Evolutionary conservation across 2,797 vertebrate genomes (phyloP), one percentile per base, ranked within the genome.

Genomic region (Acipenser ruthenus): DNA sequence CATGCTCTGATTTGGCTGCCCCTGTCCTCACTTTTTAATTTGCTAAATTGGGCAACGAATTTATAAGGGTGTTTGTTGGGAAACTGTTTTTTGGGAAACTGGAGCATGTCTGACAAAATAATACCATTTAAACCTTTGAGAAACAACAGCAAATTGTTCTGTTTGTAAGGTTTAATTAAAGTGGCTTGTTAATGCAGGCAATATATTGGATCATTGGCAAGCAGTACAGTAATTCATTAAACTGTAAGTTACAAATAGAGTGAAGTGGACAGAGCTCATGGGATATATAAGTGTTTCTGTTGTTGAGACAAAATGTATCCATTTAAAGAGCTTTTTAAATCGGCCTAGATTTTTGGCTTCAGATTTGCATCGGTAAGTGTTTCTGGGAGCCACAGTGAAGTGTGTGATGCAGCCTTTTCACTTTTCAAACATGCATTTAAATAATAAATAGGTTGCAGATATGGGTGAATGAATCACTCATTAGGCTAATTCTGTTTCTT

Each of bases 41-140:
- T 65, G 64, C 69, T 50, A 63, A 53, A 48, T 23, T 67, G 58
- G 73, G 64, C 65, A 75, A 78, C 70, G 65, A 68, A 67, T 69
- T 63, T 37, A 37, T 37, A 37, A 59, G 64, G 15, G 60, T 62
- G 50, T 62, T 10, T 61, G 6, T 49, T 59, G 55, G 5, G 3
- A 37, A 37, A 75, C 68, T 62, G 50, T 62, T 10, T 61, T 6
- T 49, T 59, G 55, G 5, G 3, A 37, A 37, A 75, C 68, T 71
- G 68, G 67, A 7, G 15, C 50, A 65, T 7, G 15, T 64, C 63
- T 67, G 52, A 50, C 69, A 68, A 65, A 65, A 69, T 50, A 69
- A 60, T 49, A 72, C 69, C 70, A 59, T 13, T 10, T 6, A 18
- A 13, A 13, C 37, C 62, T 8, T 63, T 37, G 56, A 49, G 49